A percentile compares a stretch with the other conserved stretches of the same genome.
phyloP scores from a whole-genome alignment of 2,113 vertebrate species.

The Pseudorhombus dupliciocellatus region DNA sequence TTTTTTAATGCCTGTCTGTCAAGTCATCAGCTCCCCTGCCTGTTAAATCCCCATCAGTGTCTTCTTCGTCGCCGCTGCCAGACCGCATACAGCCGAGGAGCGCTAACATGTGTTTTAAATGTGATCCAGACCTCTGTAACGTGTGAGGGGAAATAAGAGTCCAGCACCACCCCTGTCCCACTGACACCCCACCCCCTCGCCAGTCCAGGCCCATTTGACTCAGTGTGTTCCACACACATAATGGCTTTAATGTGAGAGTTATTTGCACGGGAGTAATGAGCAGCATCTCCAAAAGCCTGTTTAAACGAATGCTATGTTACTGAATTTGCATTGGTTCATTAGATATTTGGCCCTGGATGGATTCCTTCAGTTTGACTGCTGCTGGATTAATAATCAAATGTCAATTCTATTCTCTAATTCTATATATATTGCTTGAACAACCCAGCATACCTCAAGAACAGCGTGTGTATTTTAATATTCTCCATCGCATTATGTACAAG shows the following conservation, averaged over 20 bases:
- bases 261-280: conserved; percentile 9
- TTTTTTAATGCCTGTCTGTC: conserved; percentile 24
- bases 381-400: neutral
- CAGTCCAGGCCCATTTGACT: conserved; percentile 19
- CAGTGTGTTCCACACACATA: conserved; percentile 1
- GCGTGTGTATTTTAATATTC: neutral
- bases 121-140: conserved; percentile 90
- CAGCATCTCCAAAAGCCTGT: neutral
- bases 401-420: neutral
- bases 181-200: conserved; percentile 44
- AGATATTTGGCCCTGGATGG: too few species aligned
- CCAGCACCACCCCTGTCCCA: conserved; percentile 54
- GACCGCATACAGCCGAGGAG: conserved; percentile 65
- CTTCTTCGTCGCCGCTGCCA: conserved; percentile 67
- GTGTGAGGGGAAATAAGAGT: conserved; percentile 74
- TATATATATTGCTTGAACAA: neutral
- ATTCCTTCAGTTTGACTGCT: neutral
- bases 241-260: conserved; percentile 4
- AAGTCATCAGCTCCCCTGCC: conserved; percentile 35
- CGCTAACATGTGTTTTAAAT: conserved; percentile 94
- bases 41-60: conserved; percentile 70
- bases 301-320: neutral
- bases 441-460: neutral
- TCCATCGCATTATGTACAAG: neutral
- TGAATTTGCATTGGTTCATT: too few species aligned